phyloP scores from a whole-genome alignment of 1,140 invertebrate species.

The Orius insidiosus region DNA sequence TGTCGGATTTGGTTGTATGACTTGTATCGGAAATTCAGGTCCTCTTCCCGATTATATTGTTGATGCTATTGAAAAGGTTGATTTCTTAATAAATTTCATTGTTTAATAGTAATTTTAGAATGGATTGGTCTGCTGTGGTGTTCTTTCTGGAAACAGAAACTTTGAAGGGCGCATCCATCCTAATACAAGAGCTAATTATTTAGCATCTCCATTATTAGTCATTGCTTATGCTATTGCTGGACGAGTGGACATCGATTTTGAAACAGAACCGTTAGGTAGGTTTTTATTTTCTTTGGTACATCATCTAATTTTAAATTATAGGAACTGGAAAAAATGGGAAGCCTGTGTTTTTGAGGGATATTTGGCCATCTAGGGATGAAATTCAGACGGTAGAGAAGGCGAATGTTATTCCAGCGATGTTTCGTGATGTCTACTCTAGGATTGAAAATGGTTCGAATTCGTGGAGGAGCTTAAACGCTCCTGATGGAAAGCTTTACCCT shows the following conservation, averaged over 20 bases:
- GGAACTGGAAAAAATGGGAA: conserved; percentile 50
- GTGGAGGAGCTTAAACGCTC: conserved; percentile 72
- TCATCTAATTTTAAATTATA: conserved; percentile 22
- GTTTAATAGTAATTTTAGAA: conserved; percentile 33
- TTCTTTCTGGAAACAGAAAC: conserved; percentile 91
- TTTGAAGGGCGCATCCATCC: conserved; percentile 97
- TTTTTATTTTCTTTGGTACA: too few species aligned
- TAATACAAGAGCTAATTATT: conserved; percentile 86
- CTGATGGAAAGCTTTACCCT: conserved; percentile 69
- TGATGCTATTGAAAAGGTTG: conserved; percentile 83
- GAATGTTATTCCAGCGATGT: conserved; percentile 93
- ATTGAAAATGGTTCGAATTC: conserved; percentile 68
- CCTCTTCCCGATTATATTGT: conserved; percentile 79
- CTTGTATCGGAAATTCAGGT: conserved; percentile 95
- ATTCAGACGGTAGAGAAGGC: conserved; percentile 79
- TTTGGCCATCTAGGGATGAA: conserved; percentile 86
- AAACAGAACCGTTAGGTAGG: conserved; percentile 67
- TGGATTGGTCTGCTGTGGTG: conserved; percentile 83
- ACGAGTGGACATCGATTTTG: conserved; percentile 86
- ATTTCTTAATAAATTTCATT: not conserved
- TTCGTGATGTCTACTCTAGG: conserved; percentile 83
- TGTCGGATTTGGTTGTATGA: conserved; percentile 97
- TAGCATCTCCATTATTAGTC: conserved; percentile 86
- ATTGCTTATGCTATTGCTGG: conserved; percentile 95
- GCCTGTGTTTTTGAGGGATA: conserved; percentile 70